Evolutionary conservation across 1,140 invertebrate genomes (phyloP).

Genomic region (Muscidifurax raptorellus): DNA sequence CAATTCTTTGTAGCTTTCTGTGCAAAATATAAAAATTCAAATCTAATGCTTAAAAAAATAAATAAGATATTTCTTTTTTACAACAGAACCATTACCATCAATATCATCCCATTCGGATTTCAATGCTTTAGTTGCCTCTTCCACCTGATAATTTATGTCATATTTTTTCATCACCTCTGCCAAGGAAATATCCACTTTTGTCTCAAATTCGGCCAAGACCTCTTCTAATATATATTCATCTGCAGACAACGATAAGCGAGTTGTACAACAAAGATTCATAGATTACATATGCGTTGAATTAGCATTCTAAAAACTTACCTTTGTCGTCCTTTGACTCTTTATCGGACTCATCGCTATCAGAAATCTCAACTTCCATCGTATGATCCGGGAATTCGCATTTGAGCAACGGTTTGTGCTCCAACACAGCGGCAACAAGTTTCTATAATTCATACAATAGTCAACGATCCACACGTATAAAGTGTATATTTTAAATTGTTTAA

Average conservation of each 20-base stretch:
- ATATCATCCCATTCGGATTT: slow-evolving; percentile 61
- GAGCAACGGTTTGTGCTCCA: slow-evolving; percentile 70
- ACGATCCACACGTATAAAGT: slow-evolving; percentile 10
- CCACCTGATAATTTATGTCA: slow-evolving; percentile 68
- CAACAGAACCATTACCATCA: slow-evolving; percentile 56
- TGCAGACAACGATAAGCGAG: slow-evolving; percentile 6
- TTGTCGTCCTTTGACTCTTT: slow-evolving; percentile 65
- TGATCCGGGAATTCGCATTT: slow-evolving; percentile 76
- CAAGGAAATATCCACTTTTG: slow-evolving; percentile 64
- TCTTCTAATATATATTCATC: slow-evolving; percentile 60
- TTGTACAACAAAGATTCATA: not conserved
- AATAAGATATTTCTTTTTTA: slow-evolving; percentile 33
- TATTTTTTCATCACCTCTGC: slow-evolving; percentile 64
- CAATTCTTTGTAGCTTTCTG: slow-evolving; percentile 41
- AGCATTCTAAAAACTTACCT: not conserved
- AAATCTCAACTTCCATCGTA: slow-evolving; percentile 77
- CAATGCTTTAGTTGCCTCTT: slow-evolving; percentile 60
- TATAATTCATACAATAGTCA: slow-evolving; percentile 55
- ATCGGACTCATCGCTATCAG: slow-evolving; percentile 75
- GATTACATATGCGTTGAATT: no score
- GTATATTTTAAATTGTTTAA: slow-evolving; percentile 12
- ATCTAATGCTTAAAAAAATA: slow-evolving; percentile 1
- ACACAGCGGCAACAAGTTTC: slow-evolving; percentile 68
- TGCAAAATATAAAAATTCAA: not conserved
- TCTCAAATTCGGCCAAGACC: slow-evolving; percentile 60